These are phyloP conservation scores for Euwallacea similis DNA, from an alignment of 1,140 invertebrate genomes.

Conservation along the genomic window DNA sequence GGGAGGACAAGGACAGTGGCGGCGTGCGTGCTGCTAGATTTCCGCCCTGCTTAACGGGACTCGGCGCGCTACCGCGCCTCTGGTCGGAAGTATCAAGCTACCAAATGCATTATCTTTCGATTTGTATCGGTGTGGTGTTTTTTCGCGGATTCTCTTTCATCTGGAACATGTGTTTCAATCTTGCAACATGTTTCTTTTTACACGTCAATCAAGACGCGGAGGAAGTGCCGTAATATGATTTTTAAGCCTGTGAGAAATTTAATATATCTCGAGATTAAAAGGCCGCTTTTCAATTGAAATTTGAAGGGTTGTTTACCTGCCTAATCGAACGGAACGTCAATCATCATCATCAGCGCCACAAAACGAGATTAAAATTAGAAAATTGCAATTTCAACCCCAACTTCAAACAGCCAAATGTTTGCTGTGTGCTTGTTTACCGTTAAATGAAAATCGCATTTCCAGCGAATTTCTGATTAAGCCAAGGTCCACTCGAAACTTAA, in stretches of 20 bases:
- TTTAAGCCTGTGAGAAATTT: not conserved
- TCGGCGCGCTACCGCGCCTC: not conserved
- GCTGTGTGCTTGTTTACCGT: not conserved
- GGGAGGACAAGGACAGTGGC: not conserved
- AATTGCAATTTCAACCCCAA: slow-evolving; percentile 12
- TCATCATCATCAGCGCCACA: not conserved
- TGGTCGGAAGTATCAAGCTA: slow-evolving; percentile 12
- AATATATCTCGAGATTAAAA: slow-evolving; percentile 3
- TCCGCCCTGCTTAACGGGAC: not conserved
- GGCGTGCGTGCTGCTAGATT: not conserved
- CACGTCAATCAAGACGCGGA: not conserved
- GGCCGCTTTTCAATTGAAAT: not conserved
- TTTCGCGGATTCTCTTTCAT: slow-evolving; percentile 16
- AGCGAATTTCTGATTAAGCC: no score
- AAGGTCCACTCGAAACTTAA: no score
- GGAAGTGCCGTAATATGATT: not conserved
- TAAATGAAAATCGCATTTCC: not conserved
- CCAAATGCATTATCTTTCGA: slow-evolving; percentile 13
- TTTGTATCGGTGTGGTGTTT: slow-evolving; percentile 17
- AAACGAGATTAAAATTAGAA: slow-evolving; percentile 20
- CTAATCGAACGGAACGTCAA: not conserved
- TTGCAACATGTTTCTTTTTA: slow-evolving; percentile 10
- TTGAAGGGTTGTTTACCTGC: slow-evolving; percentile 1
- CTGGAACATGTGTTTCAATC: slow-evolving; percentile 11
- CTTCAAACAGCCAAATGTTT: slow-evolving; percentile 1